Evolutionary conservation across 2,888 invertebrate species (phyloP).

Genomic region (Coleophora deauratella): DNA sequence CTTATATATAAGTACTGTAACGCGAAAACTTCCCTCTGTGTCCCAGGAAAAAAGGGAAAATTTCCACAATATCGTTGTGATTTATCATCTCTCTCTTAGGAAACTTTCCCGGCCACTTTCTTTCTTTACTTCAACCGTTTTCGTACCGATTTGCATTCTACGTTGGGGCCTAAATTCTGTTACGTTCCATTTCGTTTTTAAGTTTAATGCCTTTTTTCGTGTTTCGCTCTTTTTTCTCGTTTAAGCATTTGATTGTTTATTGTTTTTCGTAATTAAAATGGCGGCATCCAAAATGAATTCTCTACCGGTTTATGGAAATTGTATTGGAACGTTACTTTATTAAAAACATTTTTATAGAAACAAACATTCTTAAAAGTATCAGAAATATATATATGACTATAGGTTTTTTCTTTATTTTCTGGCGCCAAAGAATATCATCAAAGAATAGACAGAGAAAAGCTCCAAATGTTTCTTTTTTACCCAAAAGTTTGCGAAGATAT

Average conservation of each 20-base stretch:
- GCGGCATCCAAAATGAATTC: background rate
- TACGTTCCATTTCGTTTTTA: constrained; percentile 8
- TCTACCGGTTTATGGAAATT: too few species aligned
- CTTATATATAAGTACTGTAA: too few species aligned
- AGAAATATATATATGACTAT: too few species aligned
- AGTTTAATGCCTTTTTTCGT: background rate
- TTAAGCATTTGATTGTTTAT: constrained; percentile 5
- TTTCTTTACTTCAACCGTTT: constrained; percentile 4
- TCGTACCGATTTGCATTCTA: constrained; percentile 23
- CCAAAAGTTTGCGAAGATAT: too few species aligned
- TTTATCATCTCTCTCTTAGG: constrained; percentile 32
- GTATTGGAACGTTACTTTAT: too few species aligned
- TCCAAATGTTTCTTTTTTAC: too few species aligned
- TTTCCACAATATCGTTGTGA: constrained; percentile 47
- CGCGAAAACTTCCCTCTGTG: constrained; percentile 31
- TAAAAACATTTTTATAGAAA: too few species aligned
- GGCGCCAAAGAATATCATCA: too few species aligned
- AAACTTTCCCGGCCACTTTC: constrained; percentile 13
- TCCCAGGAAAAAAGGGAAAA: constrained; percentile 26
- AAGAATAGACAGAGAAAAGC: too few species aligned
- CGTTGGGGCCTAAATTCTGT: constrained; percentile 15
- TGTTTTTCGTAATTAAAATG: background rate
- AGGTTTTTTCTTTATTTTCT: too few species aligned
- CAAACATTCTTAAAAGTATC: too few species aligned
- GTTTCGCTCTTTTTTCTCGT: background rate